Evolutionary conservation across 2,888 invertebrate genomes (phyloP).

Genomic region (Tenodera sinensis): DNA sequence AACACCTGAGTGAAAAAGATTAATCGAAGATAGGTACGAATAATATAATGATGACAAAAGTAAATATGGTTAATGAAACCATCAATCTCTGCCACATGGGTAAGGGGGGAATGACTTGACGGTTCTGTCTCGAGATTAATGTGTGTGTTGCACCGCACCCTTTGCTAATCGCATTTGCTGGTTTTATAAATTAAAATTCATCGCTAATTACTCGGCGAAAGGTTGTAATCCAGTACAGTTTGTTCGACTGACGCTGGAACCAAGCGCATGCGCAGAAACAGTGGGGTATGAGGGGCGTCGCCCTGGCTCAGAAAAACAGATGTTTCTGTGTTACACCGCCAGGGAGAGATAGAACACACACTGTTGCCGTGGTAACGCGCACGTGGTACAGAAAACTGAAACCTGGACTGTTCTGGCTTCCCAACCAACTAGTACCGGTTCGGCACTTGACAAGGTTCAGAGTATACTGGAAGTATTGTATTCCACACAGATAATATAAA

Average conservation of each 20-base stretch:
- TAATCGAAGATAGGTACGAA: background rate
- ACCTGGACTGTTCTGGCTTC: no score
- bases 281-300: background rate
- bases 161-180: constrained; percentile 32
- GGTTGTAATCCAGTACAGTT: constrained; percentile 18
- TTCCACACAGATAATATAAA: no score
- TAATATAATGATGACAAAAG: background rate
- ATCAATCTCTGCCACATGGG: background rate
- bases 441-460: no score
- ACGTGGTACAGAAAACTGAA: no score
- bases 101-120: background rate
- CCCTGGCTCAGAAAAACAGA: no score
- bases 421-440: no score
- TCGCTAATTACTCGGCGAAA: constrained; percentile 30
- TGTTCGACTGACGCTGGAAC: background rate
- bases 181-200: constrained; percentile 32
- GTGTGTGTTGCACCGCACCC: background rate
- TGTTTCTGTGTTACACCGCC: no score
- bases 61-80: background rate
- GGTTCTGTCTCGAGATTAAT: constrained; percentile 3
- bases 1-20: background rate
- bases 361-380: no score
- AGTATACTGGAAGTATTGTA: no score
- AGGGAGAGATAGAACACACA: no score
- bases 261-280: background rate